These are phyloP conservation scores for Drosophila testacea DNA, from an alignment of 2,888 invertebrate genomes.

Conservation along the genomic window DNA sequence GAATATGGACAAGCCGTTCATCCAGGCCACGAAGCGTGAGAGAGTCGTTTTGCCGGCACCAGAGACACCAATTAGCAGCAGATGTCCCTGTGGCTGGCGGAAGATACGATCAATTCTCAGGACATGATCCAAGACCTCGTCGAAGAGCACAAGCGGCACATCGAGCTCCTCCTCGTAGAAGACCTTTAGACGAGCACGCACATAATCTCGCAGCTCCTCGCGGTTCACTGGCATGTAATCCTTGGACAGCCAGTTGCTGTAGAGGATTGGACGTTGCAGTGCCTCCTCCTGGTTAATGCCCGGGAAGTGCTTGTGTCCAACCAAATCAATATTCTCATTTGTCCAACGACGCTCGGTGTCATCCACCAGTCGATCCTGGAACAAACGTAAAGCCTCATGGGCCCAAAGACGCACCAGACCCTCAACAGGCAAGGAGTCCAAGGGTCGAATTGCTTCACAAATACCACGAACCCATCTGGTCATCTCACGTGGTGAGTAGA, in stretches of 20 bases:
- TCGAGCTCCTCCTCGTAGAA: conserved; percentile 99
- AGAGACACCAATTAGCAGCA: conserved; percentile 98
- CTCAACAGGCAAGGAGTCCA: conserved; percentile 96
- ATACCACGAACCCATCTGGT: conserved; percentile 99
- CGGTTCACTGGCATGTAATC: conserved; percentile 98
- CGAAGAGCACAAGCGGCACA: conserved; percentile 98
- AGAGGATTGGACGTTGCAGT: conserved; percentile 96
- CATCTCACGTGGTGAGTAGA: conserved; percentile 99
- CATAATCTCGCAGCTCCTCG: conserved; percentile 97
- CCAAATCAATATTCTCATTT: conserved; percentile 97
- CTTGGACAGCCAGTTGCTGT: conserved; percentile 99
- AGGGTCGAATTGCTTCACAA: conserved; percentile 98
- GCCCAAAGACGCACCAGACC: conserved; percentile 99
- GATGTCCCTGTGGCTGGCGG: conserved; percentile 99
- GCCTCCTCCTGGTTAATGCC: conserved; percentile 93
- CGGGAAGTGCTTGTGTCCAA: conserved; percentile 97
- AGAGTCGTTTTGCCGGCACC: conserved; percentile 99
- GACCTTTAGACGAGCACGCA: conserved; percentile 97
- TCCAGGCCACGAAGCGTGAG: conserved; percentile 99
- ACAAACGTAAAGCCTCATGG: conserved; percentile 98
- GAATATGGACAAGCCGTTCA: conserved; percentile 99
- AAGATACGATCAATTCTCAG: conserved; percentile 99
- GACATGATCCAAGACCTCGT: conserved; percentile 99
- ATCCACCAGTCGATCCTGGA: conserved; percentile 98
- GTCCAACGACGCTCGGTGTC: conserved; percentile 98